Evolutionary conservation across 2,797 vertebrate species (phyloP), one percentile per base, ranked within the genome.

Genomic region (Benthosema pterotum): DNA sequence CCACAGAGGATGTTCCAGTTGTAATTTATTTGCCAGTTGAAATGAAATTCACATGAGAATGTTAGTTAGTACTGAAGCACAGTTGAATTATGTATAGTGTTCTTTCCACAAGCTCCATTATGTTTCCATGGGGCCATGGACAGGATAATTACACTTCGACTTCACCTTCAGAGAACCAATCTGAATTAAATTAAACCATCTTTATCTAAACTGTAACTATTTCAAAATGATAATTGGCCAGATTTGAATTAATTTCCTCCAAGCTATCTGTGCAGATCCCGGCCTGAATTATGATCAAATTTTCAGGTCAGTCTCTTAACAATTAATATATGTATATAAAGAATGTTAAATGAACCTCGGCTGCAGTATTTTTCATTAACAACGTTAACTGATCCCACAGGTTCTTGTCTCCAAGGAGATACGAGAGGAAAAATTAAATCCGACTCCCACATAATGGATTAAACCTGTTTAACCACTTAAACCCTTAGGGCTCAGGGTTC

Each of bases 151-250:
- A 11, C 18, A 11, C 18, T 51, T 51, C 12, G 11, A 63, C 78
- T 48, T 67, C 48, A 74, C 57, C 63, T 52, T 63, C 61, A 72
- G 51, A 50, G 76, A 79, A 84, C 82, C 57, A 59, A 80, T 84
- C 78, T 0, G 25, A 79, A 80, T 83, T 46, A 78, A 85, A 86
- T 82, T 63, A 78, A 83, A 77, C 11, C 79, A 87, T 83, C 67
- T 32, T 51, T 57, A 85, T 89, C 86, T 79, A 66, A 80, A 77
- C 32, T 64, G 67, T 82, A 72, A 67, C 60, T 38, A 53, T 66
- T 76, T 69, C 63, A 73, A 32, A 62, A 57, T 43, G 61, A 53
- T 69, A 77, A 80, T 66, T 57, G 57, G 67, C 53, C 63, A 66
- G 62, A 75, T 72, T 74, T 38, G n/a, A 69, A 73, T 68, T 57